Evolutionary conservation across 2,888 invertebrate species (phyloP), one percentile per base, ranked within the genome.

Genomic region (Limnephilus marmoratus): DNA sequence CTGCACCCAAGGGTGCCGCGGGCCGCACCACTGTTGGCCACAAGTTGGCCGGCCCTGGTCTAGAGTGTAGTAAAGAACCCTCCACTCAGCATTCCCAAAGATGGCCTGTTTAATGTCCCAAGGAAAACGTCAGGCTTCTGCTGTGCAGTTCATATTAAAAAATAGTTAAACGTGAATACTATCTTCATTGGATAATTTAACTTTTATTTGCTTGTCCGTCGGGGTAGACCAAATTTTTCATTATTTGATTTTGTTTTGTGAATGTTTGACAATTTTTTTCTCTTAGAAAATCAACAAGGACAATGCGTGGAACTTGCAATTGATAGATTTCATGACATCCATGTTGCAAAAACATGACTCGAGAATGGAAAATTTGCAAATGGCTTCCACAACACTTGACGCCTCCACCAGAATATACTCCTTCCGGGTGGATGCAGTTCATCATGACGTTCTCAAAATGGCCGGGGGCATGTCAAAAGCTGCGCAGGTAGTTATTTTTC

Each of bases 351-450:
- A 97, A 90, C 97, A 97, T 94, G 97, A 98, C 94, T 96, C 96
- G 3, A 97, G 97, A 12, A 96, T 98, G 95, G 97, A 97, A 92
- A 97, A 97, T 94, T 96, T 98, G 90, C 97, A 98, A 96, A 97
- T 98, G 18, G 98, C 98, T 1, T 98, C 98, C 88, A 98, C 98
- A 0, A 98, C 99, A 0, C 95, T 99, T 89, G 99, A 99, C 95
- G 98, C 98, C 0, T 98, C 98, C 13, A 97, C 98, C 0, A 98
- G 98, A 94, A 98, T 99, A 90, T 99, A 99, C 95, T 97, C 98
- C 0, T 97, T 97, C 93, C 96, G 99, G 93, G 99, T 99, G 0
- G 99, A 99, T 95, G 97, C 97, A 81, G 97, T 99, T 15, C 98
- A 99, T 95, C 96, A 97, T 85, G 98, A 98, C 94, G 97, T 98